Percentiles rank a stretch among this genome's conserved stretches.
Evolutionary conservation across 2,113 vertebrate species (phyloP).

Genomic region (Scatophagus argus): DNA sequence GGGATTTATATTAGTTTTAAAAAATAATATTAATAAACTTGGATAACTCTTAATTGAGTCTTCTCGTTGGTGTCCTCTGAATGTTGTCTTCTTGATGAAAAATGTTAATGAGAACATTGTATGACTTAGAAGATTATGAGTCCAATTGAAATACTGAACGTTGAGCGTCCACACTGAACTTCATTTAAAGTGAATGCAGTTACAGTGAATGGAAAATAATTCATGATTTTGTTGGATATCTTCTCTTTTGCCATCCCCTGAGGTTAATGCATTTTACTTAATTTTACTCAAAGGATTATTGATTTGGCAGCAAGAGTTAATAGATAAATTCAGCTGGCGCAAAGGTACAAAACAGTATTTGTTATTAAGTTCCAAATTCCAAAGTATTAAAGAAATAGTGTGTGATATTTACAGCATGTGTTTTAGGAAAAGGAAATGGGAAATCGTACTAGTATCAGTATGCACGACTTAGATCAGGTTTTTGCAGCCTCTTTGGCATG

Average conservation of each 20-base stretch:
- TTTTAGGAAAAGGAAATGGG: too few relatives aligned
- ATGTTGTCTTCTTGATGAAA: conserved; percentile 7
- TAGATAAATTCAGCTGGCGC: not conserved
- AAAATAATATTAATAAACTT: conserved; percentile 98
- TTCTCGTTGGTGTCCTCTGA: conserved; percentile 58
- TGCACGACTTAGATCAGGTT: too few relatives aligned
- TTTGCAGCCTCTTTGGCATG: too few relatives aligned
- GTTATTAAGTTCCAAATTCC: too few relatives aligned
- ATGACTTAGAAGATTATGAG: not conserved
- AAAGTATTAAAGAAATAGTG: too few relatives aligned
- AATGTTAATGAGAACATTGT: not conserved
- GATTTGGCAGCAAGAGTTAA: not conserved
- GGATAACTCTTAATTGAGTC: conserved; percentile 93
- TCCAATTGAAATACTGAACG: not conserved
- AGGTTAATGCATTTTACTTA: not conserved
- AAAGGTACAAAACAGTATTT: not conserved
- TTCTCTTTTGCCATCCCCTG: not conserved
- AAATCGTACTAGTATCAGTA: too few relatives aligned
- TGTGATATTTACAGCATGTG: too few relatives aligned
- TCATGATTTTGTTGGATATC: not conserved
- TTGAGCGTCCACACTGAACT: too few relatives aligned
- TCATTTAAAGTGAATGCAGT: not conserved
- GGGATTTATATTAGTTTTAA: conserved; percentile 97
- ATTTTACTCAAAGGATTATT: not conserved
- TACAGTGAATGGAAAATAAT: not conserved